Evolutionary conservation across 30 jellyfish, hydroid and myxozoan genomes (phyloP), one percentile per base, ranked within the genome.

Genomic region (Morbakka virulenta): DNA sequence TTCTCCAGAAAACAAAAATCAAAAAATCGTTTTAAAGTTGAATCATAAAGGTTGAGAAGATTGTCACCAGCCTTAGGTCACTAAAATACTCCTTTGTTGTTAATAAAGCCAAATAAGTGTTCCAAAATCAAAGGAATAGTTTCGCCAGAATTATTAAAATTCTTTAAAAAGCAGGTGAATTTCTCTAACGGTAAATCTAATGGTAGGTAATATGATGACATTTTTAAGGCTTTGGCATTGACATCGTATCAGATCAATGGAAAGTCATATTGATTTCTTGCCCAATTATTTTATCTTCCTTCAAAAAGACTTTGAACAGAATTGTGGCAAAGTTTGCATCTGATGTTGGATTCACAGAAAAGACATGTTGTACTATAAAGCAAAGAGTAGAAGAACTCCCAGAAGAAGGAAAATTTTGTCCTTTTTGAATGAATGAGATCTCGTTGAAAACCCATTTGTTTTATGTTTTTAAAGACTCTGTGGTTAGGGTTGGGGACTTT

Each of bases 351-450:
- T 77, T 62, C 50, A 49, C 72, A 11, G 88, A 35, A 31, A 77
- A 64, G 80, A 33, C 87, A 2, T 2, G 48, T 21, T 77, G 2
- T 32, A 74, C 25, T 53, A 32, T 79, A 28, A 48, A 51, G 83
- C 67, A 65, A 17, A 22, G 76, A 31, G 61, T 79, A 11, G 41
- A 79, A 1, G 57, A 69, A 11, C 23, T 81, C 79, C 24, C 80
- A n/a, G 74, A 32, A 24, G 53, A 24, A 9, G 71, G 80, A 26
- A 49, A 66, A 33, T 32, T 65, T 23, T 50, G 77, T 35, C 9
- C 77, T 0, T 68, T 80, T 2, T n/a, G 67, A 35, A 68, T 80
- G 91, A 83, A 67, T 51, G 91, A 67, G 52, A 80, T 80, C 49
- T 80, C 84, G 0, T 67, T 80, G 52, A 80, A 80, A 28, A 63